Base-by-base conservation (phyloP, 2,797 vertebrate genomes). In the Gallirallus australis region DNA sequence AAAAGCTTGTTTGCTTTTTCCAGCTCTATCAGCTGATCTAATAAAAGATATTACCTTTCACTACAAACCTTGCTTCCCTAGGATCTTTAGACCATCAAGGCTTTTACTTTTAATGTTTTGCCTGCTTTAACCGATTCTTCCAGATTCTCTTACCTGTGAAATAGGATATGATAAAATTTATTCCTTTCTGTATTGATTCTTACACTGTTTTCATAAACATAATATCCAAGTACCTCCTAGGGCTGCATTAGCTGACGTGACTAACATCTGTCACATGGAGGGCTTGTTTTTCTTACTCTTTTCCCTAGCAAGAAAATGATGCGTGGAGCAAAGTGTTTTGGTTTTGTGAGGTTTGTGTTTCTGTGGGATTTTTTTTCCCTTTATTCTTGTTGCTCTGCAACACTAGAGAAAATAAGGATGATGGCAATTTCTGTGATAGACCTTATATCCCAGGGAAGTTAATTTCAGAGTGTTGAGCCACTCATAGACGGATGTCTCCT, bases 21-120 rank as follows among this genome's bases (percentile, higher is more conserved):
- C 86, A 93, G 70, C 31, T 82, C 60, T 94, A 89, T 89, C 92
- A 77, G 81, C 69, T 94, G 60, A 96, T 95, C 88, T 95, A 94
- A 96, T 92, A 89, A 82, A 93, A 94, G 50, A 86, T 94, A 89
- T 3, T 92, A 89, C 80, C 77, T 96, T 96, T 92, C 18, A 9
- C 93, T 88, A 82, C 66, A 90, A 82, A 57, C 68, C 81, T 80
- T 76, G 83, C 93, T 90, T 95, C 70, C 42, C 70, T 48, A 59
- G 60, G 64, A 95, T 90, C 68, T 92, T 91, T 31, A 89, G 75
- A 86, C 70, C 71, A 48, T 56, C 75, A 66, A 1, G 0, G 52
- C 72, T 85, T 87, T 47, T 48, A 82, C 64, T 82, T 95, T 75
- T 65, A 93, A 88, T 35, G 75, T 61, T 61, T 89, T 84, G n/a